Base-by-base conservation (phyloP, 2,888 invertebrate genomes). In the Caradrina clavipalpis region DNA sequence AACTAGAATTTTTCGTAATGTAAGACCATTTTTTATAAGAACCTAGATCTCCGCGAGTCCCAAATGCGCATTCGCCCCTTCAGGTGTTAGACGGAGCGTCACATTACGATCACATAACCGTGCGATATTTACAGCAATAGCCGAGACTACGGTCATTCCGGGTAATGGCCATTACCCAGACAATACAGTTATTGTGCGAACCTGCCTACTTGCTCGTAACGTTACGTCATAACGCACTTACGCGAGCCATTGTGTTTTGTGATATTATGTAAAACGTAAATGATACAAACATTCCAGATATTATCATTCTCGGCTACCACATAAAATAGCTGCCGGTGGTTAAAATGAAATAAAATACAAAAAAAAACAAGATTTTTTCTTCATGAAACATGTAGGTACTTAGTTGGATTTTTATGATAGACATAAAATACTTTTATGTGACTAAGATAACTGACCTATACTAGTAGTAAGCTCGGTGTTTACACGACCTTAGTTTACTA, bases 111-210 rank as follows among this genome's bases (percentile, higher is more conserved):
- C 66, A 55, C 81, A 71, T 80, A 70, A 51, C 70, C 66, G 56
- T 55, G 35, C 26, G 35, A 58, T 80, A 64, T 76, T 80, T 76
- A 76, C 71, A 76, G 60, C 66, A 51, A 58, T 50, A 64, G 56
- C 66, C 54, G 59, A 63, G 63, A 64, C 67, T 64, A 51, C 77
- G 78, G 66, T 63, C 72, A 80, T 78, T 51, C 50, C 53, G 45
- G 61, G 57, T 66, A 71, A 56, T 64, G 76, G 58, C 77, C 77
- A 68, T 81, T 80, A 77, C 73, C 63, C 61, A 77, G 64, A 81
- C 78, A 80, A 81, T 77, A 77, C 78, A 78, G 80, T 80, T 80
- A 80, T 64, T 78, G 78, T 67, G 59, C 50, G 58, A 66, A 45
- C 54, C 56, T 47, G 76, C 76, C 69, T 62, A 47, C 61, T 42